Conservation (phyloP, 2,113 vertebrate species). For the Chloebia gouldiae region DNA sequence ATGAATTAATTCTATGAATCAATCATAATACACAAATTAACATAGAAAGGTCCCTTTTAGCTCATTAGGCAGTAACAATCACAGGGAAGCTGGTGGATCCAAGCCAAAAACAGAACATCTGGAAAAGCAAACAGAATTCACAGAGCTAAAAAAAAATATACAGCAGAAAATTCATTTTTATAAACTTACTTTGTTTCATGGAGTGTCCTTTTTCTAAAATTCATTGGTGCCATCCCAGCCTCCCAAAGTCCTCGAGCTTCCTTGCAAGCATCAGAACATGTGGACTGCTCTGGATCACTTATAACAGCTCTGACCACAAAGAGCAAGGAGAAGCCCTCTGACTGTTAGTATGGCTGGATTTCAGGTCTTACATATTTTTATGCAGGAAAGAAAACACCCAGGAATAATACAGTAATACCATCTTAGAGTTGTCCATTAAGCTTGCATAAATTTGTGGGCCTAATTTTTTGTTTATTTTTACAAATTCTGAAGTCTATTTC, state of each 20-base stretch:
- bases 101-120: not conserved
- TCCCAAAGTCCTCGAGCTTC: not conserved
- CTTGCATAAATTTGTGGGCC: not conserved
- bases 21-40: not conserved
- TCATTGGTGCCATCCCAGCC: constrained; percentile 20
- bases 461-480: not conserved
- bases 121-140: not conserved
- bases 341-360: not conserved
- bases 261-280: not conserved
- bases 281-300: constrained; percentile 82
- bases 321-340: not conserved
- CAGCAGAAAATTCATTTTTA: not conserved
- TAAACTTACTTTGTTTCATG: constrained; percentile 77
- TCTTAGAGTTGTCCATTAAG: not conserved
- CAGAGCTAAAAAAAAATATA: not conserved
- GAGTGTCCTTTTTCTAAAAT: constrained; percentile 69
- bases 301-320: constrained; percentile 75
- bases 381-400: not conserved
- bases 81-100: not conserved
- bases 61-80: not conserved
- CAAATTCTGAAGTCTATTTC: not conserved
- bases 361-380: not conserved
- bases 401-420: not conserved
- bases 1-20: not conserved
- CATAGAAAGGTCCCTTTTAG: not conserved